Evolutionary conservation across 2,888 invertebrate species (phyloP).

Genomic region (Platycheirus rosarum): DNA sequence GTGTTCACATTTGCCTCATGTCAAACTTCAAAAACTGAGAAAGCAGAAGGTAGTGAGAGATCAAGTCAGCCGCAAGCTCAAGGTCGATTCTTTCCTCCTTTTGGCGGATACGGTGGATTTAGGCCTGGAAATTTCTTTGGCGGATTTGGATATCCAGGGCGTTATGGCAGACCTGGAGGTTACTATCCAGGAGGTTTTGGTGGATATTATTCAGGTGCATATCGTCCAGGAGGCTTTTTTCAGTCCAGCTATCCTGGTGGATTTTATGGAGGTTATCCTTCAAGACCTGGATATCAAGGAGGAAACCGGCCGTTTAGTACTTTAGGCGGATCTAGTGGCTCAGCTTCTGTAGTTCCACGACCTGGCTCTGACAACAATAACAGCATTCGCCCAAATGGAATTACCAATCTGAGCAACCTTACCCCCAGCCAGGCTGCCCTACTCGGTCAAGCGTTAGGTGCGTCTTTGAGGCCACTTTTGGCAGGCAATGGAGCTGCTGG

Average conservation of each 20-base stretch:
- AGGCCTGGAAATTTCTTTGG: constrained; percentile 41
- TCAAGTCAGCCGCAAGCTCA: background rate
- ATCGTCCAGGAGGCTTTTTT: background rate
- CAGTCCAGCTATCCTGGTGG: constrained; percentile 39
- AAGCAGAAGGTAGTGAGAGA: constrained; percentile 5
- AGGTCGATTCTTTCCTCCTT: background rate
- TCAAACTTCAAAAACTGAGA: constrained; percentile 54
- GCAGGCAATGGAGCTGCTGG: constrained; percentile 37
- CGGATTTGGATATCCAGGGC: constrained; percentile 11
- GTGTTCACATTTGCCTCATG: constrained; percentile 61
- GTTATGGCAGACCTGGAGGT: constrained; percentile 4
- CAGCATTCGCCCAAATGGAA: constrained; percentile 3
- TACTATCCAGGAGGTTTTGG: constrained; percentile 9
- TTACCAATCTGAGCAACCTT: constrained; percentile 47
- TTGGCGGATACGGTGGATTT: constrained; percentile 35
- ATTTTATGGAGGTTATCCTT: constrained; percentile 26
- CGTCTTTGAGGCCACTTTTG: constrained; percentile 21
- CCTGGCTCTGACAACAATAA: constrained; percentile 12
- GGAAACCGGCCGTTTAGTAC: background rate
- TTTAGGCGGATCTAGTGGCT: background rate
- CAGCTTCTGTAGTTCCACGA: too few species aligned
- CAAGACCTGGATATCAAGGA: background rate
- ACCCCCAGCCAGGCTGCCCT: constrained; percentile 75
- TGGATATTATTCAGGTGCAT: constrained; percentile 21
- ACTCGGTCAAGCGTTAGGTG: constrained; percentile 43